These are phyloP conservation scores for Montipora sp. DNA, from an alignment of 64 coral and sea anemone species.

Conservation along the genomic window DNA sequence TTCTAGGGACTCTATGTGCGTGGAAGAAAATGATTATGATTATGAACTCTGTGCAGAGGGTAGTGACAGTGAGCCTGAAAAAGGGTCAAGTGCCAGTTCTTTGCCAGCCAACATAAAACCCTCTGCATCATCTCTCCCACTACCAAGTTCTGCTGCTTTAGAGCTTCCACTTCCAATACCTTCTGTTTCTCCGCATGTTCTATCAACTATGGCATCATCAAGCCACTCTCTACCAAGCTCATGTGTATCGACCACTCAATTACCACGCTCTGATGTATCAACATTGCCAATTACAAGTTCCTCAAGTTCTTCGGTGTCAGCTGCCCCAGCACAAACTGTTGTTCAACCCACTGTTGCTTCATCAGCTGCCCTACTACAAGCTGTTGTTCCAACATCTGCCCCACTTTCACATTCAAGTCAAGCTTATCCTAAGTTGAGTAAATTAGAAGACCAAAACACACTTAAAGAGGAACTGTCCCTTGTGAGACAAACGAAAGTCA, in stretches of 20 bases:
- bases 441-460: conserved; percentile 6
- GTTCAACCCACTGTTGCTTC: not conserved
- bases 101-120: not conserved
- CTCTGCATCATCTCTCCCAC: conserved; percentile 9
- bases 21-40: conserved; percentile 12
- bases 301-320: not conserved
- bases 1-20: not conserved
- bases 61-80: not conserved
- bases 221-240: conserved; percentile 4
- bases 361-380: not conserved
- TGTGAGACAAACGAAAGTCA: conserved; percentile 3
- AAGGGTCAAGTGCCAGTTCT: conserved; percentile 10
- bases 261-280: not conserved
- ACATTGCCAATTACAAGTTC: not conserved
- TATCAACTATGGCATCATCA: conserved; percentile 1
- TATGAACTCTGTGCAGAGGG: conserved; percentile 2
- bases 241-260: not conserved
- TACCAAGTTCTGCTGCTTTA: not conserved
- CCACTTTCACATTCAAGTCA: not conserved
- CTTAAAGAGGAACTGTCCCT: not conserved
- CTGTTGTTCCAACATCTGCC: not conserved
- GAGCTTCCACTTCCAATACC: not conserved
- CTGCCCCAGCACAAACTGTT: not conserved
- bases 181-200: not conserved
- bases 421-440: conserved; percentile 9